A percentile compares a stretch with the other conserved stretches of the same genome.
These are phyloP conservation scores for Xestoiulus laeticollis DNA, from an alignment of 2,888 invertebrate genomes.

Conservation along the genomic window DNA sequence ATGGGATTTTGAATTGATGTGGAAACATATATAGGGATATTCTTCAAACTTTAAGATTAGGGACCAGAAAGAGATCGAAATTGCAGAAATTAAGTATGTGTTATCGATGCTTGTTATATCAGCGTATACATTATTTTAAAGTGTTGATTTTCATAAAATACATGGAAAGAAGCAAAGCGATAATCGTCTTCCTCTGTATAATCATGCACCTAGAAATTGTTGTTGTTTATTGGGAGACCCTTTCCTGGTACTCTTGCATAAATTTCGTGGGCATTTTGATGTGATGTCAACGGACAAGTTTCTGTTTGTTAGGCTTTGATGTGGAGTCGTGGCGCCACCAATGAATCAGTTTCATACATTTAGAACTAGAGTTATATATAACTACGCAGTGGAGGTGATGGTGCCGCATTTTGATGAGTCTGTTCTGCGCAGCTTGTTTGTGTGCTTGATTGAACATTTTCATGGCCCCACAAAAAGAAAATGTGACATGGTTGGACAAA, in stretches of 20 bases:
- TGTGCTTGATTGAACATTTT: constrained; percentile 38
- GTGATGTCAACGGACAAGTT: neutral
- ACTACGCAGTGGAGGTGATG: neutral
- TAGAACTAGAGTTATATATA: neutral
- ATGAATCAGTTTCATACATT: constrained; percentile 35
- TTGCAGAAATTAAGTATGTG: too few species aligned
- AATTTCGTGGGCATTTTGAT: neutral
- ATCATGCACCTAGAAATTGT: too few species aligned
- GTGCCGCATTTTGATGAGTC: constrained; percentile 27
- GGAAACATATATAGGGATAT: too few species aligned
- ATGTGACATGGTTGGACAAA: constrained; percentile 41
- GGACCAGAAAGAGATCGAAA: too few species aligned
- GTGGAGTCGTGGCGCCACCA: neutral
- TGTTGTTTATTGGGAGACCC: neutral
- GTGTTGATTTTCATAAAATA: too few species aligned
- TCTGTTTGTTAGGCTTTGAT: neutral
- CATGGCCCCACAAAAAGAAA: constrained; percentile 31
- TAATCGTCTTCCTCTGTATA: too few species aligned
- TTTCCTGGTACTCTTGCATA: neutral
- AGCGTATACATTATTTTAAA: too few species aligned
- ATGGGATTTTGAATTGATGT: too few species aligned
- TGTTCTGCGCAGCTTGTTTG: neutral
- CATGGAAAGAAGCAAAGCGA: too few species aligned
- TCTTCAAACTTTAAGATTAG: too few species aligned
- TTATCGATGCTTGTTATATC: too few species aligned